Evolutionary conservation across 2,113 vertebrate genomes (phyloP), one percentile per base, ranked within the genome.

Genomic region (Glareola pratincola): DNA sequence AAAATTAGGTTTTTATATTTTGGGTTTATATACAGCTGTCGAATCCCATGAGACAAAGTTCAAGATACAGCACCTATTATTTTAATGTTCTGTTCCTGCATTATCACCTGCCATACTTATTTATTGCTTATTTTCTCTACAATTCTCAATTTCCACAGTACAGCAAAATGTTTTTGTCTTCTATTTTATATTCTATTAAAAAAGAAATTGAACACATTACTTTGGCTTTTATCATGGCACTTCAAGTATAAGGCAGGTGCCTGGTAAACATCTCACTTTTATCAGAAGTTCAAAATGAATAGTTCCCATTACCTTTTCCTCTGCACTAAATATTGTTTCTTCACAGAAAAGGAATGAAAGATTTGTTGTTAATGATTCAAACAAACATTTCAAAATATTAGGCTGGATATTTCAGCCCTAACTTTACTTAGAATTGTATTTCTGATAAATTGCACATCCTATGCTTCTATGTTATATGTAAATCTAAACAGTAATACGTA

Each of bases 61-160:
- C 60, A 75, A 91, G n/a, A 64, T 39, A 57, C 13, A 74, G 41
- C 22, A 82, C 50, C 53, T 81, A 66, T 79, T 85, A 83, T 72
- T 90, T 94, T 75, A 79, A 90, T 68, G 67, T 50, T 87, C 69
- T 82, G 18, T 75, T 94, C 66, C 56, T 54, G 50, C 53, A 53
- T 94, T 94, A 94, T 63, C 88, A 71, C n/a, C 74, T 90, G 71
- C 72, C 45, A 60, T 89, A 91, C 45, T 80, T 95, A 85, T 93
- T 95, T 94, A 76, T 27, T 94, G 76, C 83, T 92, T 72, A 68
- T 95, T 94, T 84, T 81, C 62, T 75, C 57, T 68, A 68, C 66
- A 72, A 48, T 95, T 94, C 73, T 89, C 94, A 64, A n/a, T 92
- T 94, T 94, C 74, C 53, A 94, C 90, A 72, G 83, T 57, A 69